phyloP scores from a whole-genome alignment of 1,140 invertebrate genomes.

The Pinna nobilis region DNA sequence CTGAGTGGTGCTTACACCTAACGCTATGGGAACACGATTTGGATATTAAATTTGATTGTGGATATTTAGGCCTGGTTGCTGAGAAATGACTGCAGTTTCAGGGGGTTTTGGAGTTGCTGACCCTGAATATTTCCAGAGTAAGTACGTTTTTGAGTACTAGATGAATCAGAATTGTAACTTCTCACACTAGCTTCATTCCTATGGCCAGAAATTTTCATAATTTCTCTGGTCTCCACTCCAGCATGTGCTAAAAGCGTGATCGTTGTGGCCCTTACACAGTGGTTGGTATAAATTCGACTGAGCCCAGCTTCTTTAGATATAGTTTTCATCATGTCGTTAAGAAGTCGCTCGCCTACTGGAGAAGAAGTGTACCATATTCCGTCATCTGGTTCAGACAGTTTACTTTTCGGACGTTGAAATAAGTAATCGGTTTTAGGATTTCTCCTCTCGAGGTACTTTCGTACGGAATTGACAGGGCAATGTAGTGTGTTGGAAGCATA shows the following conservation, averaged over 20 bases:
- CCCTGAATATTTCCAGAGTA: background rate
- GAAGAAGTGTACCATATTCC: constrained; percentile 16
- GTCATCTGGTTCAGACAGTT: background rate
- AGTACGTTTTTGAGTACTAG: background rate
- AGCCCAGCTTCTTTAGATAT: constrained; percentile 15
- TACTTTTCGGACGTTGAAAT: constrained; percentile 7
- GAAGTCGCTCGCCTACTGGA: background rate
- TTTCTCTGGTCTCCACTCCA: background rate
- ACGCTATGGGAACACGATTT: too few relatives aligned
- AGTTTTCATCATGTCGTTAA: constrained; percentile 15
- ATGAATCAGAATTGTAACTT: background rate
- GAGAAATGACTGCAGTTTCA: too few relatives aligned
- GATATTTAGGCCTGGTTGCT: too few relatives aligned
- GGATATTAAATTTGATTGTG: too few relatives aligned
- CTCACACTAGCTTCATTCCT: background rate
- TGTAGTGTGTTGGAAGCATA: background rate
- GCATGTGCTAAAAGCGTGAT: background rate
- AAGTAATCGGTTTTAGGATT: constrained; percentile 9
- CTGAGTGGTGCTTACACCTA: too few relatives aligned
- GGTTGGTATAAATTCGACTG: constrained; percentile 3
- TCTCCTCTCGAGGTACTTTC: constrained; percentile 6
- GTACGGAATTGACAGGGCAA: constrained; percentile 7
- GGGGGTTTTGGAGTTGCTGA: too few relatives aligned
- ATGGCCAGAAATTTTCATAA: background rate
- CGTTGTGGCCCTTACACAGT: constrained; percentile 1